phyloP scores from a whole-genome alignment of 2,797 vertebrate species.

The Danio aesculapii region DNA sequence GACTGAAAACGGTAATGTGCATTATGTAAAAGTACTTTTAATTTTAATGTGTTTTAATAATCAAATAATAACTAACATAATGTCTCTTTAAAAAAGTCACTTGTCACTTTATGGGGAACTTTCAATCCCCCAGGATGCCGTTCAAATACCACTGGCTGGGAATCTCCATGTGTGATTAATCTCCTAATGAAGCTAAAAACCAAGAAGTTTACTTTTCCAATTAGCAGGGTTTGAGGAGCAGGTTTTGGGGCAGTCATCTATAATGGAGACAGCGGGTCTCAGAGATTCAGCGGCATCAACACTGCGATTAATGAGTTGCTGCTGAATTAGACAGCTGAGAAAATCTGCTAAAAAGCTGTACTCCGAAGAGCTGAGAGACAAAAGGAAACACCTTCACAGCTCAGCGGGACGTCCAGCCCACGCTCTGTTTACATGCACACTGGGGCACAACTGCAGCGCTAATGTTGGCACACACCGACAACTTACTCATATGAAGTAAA shows the following conservation, averaged over 20 bases:
- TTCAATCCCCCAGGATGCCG: not conserved
- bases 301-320: constrained; percentile 59
- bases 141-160: not conserved
- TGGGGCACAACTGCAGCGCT: not conserved
- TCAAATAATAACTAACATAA: no score
- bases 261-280: constrained; percentile 46
- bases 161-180: constrained; percentile 27
- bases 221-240: constrained; percentile 53
- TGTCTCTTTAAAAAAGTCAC: no score
- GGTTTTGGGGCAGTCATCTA: constrained; percentile 53
- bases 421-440: not conserved
- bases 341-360: constrained; percentile 53
- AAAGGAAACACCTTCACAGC: constrained; percentile 40
- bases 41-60: no score
- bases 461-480: constrained; percentile 2
- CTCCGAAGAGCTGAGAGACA: constrained; percentile 39
- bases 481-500: not conserved
- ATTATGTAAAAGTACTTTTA: no score
- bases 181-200: constrained; percentile 16
- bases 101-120: no score
- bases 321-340: constrained; percentile 52
- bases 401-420: constrained; percentile 26
- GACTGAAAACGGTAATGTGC: no score
- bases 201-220: constrained; percentile 57
- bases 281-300: constrained; percentile 14